These are phyloP conservation scores for Araneus ventricosus DNA, from an alignment of 1,140 invertebrate genomes.

Conservation along the genomic window DNA sequence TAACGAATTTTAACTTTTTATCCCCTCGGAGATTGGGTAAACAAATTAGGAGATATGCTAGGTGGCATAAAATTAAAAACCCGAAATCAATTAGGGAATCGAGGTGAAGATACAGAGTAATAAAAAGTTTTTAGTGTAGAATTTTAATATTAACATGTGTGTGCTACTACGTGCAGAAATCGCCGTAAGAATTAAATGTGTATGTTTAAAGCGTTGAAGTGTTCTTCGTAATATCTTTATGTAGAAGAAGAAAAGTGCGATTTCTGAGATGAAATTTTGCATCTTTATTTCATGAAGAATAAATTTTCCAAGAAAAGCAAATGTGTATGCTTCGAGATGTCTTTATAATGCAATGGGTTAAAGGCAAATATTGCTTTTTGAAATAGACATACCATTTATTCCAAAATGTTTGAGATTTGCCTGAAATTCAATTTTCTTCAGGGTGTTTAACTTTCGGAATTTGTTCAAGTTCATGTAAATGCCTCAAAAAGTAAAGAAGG, in stretches of 20 bases:
- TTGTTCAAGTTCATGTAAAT: too few relatives aligned
- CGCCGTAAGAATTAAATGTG: background rate
- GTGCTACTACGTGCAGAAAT: background rate
- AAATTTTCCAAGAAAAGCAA: background rate
- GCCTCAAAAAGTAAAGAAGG: too few relatives aligned
- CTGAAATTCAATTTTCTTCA: too few relatives aligned
- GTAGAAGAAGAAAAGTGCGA: background rate
- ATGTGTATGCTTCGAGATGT: background rate
- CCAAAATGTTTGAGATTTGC: background rate
- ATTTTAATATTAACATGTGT: conserved; percentile 20
- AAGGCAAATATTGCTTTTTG: background rate
- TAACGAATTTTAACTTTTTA: conserved; percentile 31
- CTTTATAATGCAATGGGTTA: background rate
- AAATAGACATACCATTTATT: background rate
- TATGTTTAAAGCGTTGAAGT: background rate
- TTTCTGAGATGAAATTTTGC: background rate
- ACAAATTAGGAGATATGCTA: conserved; percentile 43
- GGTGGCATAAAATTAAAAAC: conserved; percentile 33
- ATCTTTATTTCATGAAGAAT: background rate
- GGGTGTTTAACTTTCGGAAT: too few relatives aligned
- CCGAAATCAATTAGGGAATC: conserved; percentile 17
- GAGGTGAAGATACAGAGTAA: background rate
- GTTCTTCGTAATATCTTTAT: background rate
- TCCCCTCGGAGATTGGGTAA: background rate
- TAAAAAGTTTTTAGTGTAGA: conserved; percentile 5